Conservation (phyloP, 2,797 vertebrate genomes). For the Centropyge bicolor region DNA sequence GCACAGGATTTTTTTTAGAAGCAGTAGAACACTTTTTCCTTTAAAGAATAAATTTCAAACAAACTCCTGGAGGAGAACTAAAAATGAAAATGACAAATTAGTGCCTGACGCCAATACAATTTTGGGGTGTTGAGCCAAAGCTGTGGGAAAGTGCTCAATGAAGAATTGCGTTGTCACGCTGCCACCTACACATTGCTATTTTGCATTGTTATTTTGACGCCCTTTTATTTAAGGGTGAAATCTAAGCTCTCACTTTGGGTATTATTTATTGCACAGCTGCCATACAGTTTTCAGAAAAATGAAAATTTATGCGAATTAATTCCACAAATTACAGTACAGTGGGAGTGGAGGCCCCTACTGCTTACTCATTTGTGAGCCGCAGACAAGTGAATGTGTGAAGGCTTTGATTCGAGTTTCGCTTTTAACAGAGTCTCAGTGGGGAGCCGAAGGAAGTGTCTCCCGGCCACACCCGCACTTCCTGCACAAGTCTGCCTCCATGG, state of each 20-base stretch:
- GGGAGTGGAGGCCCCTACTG: slow-evolving; percentile 34
- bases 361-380: slow-evolving; percentile 72
- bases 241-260: slow-evolving; percentile 10
- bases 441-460: slow-evolving; percentile 65
- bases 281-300: slow-evolving; percentile 49
- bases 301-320: slow-evolving; percentile 63
- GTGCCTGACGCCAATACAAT: neutral
- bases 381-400: slow-evolving; percentile 54
- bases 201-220: slow-evolving; percentile 44
- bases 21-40: neutral
- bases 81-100: neutral
- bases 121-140: neutral
- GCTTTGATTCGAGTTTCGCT: slow-evolving; percentile 71
- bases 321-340: slow-evolving; percentile 65
- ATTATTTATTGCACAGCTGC: slow-evolving; percentile 37
- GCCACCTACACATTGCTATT: neutral
- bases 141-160: slow-evolving; percentile 16
- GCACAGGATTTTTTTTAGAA: neutral
- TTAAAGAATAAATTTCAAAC: neutral
- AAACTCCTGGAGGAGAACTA: neutral
- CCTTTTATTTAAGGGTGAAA: slow-evolving; percentile 47
- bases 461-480: slow-evolving; percentile 72
- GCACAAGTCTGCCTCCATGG: slow-evolving; percentile 55
- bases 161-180: slow-evolving; percentile 31
- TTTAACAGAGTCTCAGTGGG: slow-evolving; percentile 58